A percentile compares a stretch with the other conserved stretches of the same genome.
Conservation (phyloP, 2,888 invertebrate genomes). For the Capitulum mitella region DNA sequence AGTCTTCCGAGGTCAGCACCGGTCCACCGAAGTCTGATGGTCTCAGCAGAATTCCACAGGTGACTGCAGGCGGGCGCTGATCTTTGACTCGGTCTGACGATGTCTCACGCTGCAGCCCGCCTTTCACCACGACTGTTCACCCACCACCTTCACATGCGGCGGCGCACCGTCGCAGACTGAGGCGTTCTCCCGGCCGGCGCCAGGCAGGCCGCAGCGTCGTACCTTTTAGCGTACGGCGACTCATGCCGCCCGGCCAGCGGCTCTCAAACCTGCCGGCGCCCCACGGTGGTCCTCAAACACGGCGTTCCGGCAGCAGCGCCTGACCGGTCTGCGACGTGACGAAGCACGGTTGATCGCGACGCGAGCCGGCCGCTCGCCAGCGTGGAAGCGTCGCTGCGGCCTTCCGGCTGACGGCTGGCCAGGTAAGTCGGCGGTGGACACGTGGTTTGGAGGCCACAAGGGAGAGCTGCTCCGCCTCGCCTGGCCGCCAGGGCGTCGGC, state of each 20-base stretch:
- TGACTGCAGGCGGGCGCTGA: no score
- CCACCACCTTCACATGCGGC: neutral
- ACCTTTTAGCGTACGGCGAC: slow-evolving; percentile 17
- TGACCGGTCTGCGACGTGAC: neutral
- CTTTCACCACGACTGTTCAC: neutral
- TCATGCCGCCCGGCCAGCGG: neutral
- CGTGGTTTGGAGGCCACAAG: neutral
- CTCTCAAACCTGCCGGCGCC: neutral
- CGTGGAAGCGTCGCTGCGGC: neutral
- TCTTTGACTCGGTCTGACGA: no score
- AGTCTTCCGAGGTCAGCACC: neutral
- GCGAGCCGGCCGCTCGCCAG: neutral
- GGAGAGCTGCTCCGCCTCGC: neutral
- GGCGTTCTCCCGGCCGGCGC: neutral
- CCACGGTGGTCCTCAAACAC: neutral
- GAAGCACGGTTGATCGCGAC: neutral
- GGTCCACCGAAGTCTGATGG: no score
- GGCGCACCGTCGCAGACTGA: neutral
- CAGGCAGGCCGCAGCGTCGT: neutral
- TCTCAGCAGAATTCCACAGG: no score
- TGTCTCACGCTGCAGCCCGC: no score
- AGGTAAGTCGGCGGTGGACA: neutral
- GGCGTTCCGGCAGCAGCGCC: no score
- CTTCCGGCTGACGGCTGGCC: neutral
- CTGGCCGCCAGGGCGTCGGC: neutral